Conservation (phyloP, 92 coral and sea anemone genomes). For the Porites rus region DNA sequence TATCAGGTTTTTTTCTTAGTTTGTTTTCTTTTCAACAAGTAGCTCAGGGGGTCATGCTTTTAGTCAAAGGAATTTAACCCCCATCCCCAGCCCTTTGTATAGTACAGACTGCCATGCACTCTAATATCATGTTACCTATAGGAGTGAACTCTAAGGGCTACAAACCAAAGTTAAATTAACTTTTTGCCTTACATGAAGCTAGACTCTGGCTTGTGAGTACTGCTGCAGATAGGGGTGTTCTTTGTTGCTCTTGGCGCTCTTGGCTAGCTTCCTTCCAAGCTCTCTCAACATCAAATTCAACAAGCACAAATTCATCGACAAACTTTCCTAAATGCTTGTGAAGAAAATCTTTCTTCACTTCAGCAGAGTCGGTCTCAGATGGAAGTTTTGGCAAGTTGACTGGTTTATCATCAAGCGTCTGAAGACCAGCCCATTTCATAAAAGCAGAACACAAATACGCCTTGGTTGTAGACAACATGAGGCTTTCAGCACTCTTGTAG, state of each 20-base stretch:
- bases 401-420: constrained; percentile 4
- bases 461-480: constrained; percentile 75
- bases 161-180: too few relatives aligned
- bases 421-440: constrained; percentile 55
- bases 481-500: constrained; percentile 55
- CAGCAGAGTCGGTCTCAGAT: background rate
- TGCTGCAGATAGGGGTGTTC: constrained; percentile 13
- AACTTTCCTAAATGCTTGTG: constrained; percentile 20
- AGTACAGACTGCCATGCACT: too few relatives aligned
- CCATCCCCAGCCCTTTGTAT: too few relatives aligned
- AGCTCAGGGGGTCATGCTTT: too few relatives aligned
- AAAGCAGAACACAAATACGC: constrained; percentile 78
- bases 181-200: too few relatives aligned
- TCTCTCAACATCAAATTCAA: constrained; percentile 45
- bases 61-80: too few relatives aligned
- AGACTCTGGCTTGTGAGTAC: too few relatives aligned
- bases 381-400: constrained; percentile 14
- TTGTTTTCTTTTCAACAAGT: too few relatives aligned
- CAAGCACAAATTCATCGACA: constrained; percentile 35
- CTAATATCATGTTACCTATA: too few relatives aligned
- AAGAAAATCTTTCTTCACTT: constrained; percentile 9
- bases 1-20: too few relatives aligned
- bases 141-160: too few relatives aligned
- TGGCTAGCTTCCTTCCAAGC: constrained; percentile 33
- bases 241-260: constrained; percentile 18